phyloP scores from a whole-genome alignment of 1,140 invertebrate genomes.

The Temnothorax longispinosus region DNA sequence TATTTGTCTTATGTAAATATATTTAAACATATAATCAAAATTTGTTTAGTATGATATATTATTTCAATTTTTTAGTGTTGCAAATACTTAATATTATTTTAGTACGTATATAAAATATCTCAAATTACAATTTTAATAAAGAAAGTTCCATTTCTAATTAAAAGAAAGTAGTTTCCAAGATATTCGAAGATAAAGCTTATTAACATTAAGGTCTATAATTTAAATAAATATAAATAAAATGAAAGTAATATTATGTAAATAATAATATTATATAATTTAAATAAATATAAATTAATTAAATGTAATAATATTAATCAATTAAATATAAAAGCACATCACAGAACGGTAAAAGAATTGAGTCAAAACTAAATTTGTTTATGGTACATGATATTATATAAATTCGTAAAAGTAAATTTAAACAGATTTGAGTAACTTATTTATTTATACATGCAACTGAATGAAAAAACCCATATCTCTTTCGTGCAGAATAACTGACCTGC shows the following conservation, averaged over 20 bases:
- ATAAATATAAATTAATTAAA: too few species aligned
- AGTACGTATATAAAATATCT: too few species aligned
- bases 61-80: neutral
- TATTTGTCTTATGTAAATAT: neutral
- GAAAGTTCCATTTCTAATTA: neutral
- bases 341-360: too few species aligned
- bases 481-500: conserved; percentile 24
- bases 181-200: too few species aligned
- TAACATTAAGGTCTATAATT: neutral
- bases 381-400: neutral
- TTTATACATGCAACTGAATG: neutral
- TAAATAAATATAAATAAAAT: too few species aligned
- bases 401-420: neutral
- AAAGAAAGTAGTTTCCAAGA: neutral
- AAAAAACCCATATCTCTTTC: neutral
- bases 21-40: neutral
- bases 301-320: neutral
- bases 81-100: neutral
- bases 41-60: neutral
- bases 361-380: neutral
- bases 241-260: too few species aligned
- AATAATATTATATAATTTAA: too few species aligned
- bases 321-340: neutral
- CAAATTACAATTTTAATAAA: neutral
- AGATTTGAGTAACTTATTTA: neutral